Percentiles rank a stretch among this genome's conserved stretches.
Evolutionary conservation across 2,797 vertebrate species (phyloP).

Genomic region (Hydrocynus forskahlii): DNA sequence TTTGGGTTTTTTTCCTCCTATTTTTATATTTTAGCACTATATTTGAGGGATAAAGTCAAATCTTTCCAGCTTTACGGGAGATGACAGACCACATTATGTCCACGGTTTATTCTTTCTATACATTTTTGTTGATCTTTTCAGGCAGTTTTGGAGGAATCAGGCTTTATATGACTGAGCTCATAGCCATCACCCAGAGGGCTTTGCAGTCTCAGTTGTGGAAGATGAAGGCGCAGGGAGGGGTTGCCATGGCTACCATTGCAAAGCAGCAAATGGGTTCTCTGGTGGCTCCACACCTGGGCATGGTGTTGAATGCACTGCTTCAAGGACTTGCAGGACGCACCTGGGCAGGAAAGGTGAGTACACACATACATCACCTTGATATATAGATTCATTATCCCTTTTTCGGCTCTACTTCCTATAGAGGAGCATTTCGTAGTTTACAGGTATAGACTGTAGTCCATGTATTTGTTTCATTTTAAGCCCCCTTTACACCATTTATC

Average conservation of each 20-base stretch:
- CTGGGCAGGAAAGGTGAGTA: slow-evolving; percentile 90
- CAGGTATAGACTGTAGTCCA: too few relatives aligned
- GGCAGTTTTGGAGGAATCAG: slow-evolving; percentile 96
- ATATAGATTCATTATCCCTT: too few relatives aligned
- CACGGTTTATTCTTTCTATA: too few relatives aligned
- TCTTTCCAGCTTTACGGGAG: neutral
- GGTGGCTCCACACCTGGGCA: slow-evolving; percentile 89
- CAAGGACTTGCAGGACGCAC: slow-evolving; percentile 93
- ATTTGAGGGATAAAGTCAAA: too few relatives aligned
- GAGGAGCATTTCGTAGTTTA: too few relatives aligned
- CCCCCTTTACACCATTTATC: too few relatives aligned
- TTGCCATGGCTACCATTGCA: slow-evolving; percentile 94
- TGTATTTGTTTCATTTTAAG: too few relatives aligned
- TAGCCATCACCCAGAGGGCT: slow-evolving; percentile 91
- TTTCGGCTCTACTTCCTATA: too few relatives aligned
- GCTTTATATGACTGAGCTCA: slow-evolving; percentile 94
- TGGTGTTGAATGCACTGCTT: slow-evolving; percentile 88
- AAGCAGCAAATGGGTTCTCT: slow-evolving; percentile 91
- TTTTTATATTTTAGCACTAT: too few relatives aligned
- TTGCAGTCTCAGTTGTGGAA: slow-evolving; percentile 98
- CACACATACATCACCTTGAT: neutral
- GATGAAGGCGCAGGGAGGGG: slow-evolving; percentile 97
- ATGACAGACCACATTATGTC: too few relatives aligned
- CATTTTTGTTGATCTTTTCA: slow-evolving; percentile 56
- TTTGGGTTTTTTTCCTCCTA: too few relatives aligned